Evolutionary conservation across 2,888 invertebrate genomes (phyloP), one percentile per base, ranked within the genome.

Genomic region (Nezara viridula): DNA sequence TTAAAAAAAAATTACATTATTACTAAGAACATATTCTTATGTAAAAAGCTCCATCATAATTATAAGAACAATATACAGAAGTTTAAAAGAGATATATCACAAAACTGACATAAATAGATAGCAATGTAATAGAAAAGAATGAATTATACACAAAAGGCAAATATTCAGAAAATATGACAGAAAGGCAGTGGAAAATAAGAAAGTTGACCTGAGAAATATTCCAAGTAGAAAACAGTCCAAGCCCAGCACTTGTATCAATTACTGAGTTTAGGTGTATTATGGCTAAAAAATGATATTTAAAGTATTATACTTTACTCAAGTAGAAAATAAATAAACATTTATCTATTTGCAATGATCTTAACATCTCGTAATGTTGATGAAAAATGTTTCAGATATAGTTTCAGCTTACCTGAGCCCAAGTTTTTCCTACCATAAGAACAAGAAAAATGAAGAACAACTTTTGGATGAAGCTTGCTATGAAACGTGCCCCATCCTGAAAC

Each of bases 361-460:
- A 73, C 19, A 32, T 5, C 27, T 16, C 4, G 10, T 27, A 5
- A 37, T 37, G 21, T 19, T 27, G 27, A 60, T 55, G 6, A 14
- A 27, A 27, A 14, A 5, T 19, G 14, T 32, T 66, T 66, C 14
- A 32, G 32, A 66, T 32, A 73, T 37, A 73, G 21, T 60, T 66
- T 32, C 3, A 44, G 16, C 77, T 40, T 37, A 77, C 88, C 88
- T 73, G 47, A 77, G 14, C 88, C 52, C 2, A 50, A 14, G 9
- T 50, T 50, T 40, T 88, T 88, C n/a, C n/a, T 52, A 19, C 88
- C 52, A 49, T 88, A 85, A n/a, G 44, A 6, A 49, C 40, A 27
- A 32, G 85, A 60, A 60, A 86, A 89, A 49, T 89, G 89, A 47
- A 89, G 89, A 32, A 89, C 47, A 24, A 86, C 27, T 60, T 89